phyloP scores from a whole-genome alignment of 1,140 invertebrate species.

The Zelostemma sp. region DNA sequence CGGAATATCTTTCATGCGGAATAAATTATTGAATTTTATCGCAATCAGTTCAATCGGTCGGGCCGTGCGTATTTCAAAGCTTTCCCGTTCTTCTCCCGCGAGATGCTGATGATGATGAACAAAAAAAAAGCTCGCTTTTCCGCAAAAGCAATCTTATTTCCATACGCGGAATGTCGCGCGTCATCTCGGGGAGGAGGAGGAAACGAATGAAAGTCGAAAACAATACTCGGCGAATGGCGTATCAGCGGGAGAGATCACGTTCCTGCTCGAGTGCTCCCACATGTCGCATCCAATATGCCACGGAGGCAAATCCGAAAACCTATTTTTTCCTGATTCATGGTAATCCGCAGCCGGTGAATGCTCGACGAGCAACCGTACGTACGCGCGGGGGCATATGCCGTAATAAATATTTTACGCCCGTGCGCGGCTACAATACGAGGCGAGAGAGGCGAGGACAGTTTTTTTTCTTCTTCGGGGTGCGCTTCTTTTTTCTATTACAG shows the following conservation, averaged over 20 bases:
- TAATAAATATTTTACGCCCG: constrained; percentile 63
- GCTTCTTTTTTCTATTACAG: constrained; percentile 63
- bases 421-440: constrained; percentile 36
- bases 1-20: too few relatives aligned
- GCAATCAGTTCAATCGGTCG: too few relatives aligned
- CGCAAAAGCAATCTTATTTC: too few relatives aligned
- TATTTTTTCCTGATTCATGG: constrained; percentile 60
- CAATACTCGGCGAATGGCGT: constrained; percentile 44
- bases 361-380: constrained; percentile 22
- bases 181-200: constrained; percentile 1
- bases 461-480: constrained; percentile 15
- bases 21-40: too few relatives aligned
- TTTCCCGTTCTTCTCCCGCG: too few relatives aligned
- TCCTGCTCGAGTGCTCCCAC: constrained; percentile 49
- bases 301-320: constrained; percentile 53
- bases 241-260: constrained; percentile 42
- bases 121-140: too few relatives aligned
- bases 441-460: constrained; percentile 21
- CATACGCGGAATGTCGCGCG: neutral
- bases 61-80: too few relatives aligned
- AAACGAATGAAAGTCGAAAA: constrained; percentile 50
- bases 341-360: constrained; percentile 50
- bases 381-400: constrained; percentile 46
- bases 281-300: constrained; percentile 49
- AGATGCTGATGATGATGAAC: too few relatives aligned